Evolutionary conservation across 92 coral and sea anemone genomes (phyloP), one percentile per base, ranked within the genome.

Genomic region (Porites evermanni): DNA sequence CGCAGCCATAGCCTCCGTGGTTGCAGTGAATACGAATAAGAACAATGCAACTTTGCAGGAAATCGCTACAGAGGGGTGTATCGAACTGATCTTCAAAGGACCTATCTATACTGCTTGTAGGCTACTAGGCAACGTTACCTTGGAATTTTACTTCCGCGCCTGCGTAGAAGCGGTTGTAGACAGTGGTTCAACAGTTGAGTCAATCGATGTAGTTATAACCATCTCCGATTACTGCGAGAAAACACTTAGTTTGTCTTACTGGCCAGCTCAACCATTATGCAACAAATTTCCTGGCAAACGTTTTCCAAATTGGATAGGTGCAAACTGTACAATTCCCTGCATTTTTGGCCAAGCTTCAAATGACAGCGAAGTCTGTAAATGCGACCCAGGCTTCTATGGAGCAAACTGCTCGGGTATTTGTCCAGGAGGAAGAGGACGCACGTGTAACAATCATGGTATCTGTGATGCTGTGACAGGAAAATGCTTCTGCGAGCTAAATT

Each of bases 231-330:
- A 95, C 79, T 97, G 99, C 87, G 92, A 95, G 88, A 80, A 83
- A 52, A 72, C 82, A 0, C 87, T 97, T 56, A 75, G 74, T 24
- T 92, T 97, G 60, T 53, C 84, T 32, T 74, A 86, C 83, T 97
- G 98, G 96, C 99, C 99, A 54, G 99, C 99, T 50, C 93, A 91
- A 20, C 83, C 95, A 52, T 81, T 97, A 26, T 97, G 99, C 79
- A 97, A 95, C 90, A 65, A 84, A 29, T 97, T 95, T 77, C 95
- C 91, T 14, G 96, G 97, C 58, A 94, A 88, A 76, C 74, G 85
- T 58, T 97, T 95, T 75, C 98, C 98, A 5, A 86, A 97, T 60
- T 97, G 99, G 99, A 97, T 97, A 52, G 99, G 99, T 8, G 71
- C 70, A 10, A 93, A 97, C 90, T 97, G 99, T 64, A 84, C 96